Conservation (phyloP, 2,888 invertebrate species). For the Drosophila kambysellisi region DNA sequence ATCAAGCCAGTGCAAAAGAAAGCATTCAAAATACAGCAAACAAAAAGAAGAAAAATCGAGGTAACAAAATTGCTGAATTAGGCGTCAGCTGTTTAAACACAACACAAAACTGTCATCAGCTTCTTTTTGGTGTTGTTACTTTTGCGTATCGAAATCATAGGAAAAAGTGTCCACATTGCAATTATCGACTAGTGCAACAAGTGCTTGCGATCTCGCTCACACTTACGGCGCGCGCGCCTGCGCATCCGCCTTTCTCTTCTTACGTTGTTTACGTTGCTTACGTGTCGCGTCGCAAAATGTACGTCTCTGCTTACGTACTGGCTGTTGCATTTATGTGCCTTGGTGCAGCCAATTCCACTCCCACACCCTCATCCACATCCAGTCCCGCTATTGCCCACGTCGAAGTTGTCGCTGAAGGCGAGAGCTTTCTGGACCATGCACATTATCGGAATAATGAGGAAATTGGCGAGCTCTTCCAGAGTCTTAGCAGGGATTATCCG, state of each 20-base stretch:
- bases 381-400: conserved; percentile 39
- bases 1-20: conserved; percentile 55
- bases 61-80: conserved; percentile 5
- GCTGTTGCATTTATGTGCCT: conserved; percentile 37
- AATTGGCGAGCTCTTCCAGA: conserved; percentile 87
- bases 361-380: conserved; percentile 18
- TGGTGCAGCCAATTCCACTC: conserved; percentile 14
- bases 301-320: conserved; percentile 34
- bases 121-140: conserved; percentile 3
- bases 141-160: conserved; percentile 13
- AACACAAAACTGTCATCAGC: conserved; percentile 11
- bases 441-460: conserved; percentile 90
- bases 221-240: conserved; percentile 51
- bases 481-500: conserved; percentile 88
- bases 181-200: conserved; percentile 45
- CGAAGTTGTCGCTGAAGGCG: conserved; percentile 61
- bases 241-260: conserved; percentile 44
- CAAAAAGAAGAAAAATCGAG: neutral
- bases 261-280: conserved; percentile 49
- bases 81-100: neutral
- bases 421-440: conserved; percentile 81
- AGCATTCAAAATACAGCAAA: conserved; percentile 14
- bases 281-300: conserved; percentile 61
- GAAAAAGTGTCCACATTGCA: conserved; percentile 32
- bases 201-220: conserved; percentile 34